Evolutionary conservation across 2,888 invertebrate genomes (phyloP).

Genomic region (Luperina testacea): DNA sequence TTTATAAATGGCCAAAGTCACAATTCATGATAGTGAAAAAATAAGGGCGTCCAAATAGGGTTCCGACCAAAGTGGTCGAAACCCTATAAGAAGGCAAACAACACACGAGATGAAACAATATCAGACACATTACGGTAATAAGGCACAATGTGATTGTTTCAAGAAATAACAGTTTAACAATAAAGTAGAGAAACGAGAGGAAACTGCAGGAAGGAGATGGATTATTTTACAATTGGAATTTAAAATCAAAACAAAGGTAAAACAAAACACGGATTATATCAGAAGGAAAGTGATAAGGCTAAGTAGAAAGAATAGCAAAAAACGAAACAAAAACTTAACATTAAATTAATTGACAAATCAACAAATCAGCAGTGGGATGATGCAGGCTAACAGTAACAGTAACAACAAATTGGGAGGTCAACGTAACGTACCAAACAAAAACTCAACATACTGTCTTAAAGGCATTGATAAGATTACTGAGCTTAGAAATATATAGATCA

Average conservation of each 20-base stretch:
- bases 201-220: slow-evolving; percentile 31
- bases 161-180: slow-evolving; percentile 35
- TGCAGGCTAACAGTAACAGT: too few relatives aligned
- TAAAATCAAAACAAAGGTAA: background rate
- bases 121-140: slow-evolving; percentile 82
- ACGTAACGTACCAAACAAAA: slow-evolving; percentile 29
- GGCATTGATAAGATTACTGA: background rate
- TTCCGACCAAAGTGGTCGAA: slow-evolving; percentile 68
- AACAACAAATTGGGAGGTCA: slow-evolving; percentile 11
- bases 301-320: background rate
- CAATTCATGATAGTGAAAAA: slow-evolving; percentile 47
- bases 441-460: slow-evolving; percentile 34
- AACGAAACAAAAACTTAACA: slow-evolving; percentile 51
- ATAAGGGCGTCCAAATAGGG: slow-evolving; percentile 71
- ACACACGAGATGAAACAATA: slow-evolving; percentile 70
- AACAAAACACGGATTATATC: background rate
- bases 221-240: slow-evolving; percentile 4
- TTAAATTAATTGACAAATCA: slow-evolving; percentile 50
- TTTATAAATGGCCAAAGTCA: slow-evolving; percentile 16
- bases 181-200: slow-evolving; percentile 29
- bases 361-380: slow-evolving; percentile 11
- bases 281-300: background rate
- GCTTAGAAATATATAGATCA: background rate
- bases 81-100: slow-evolving; percentile 75
- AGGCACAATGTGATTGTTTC: slow-evolving; percentile 84